Base-by-base conservation (phyloP, 2,888 invertebrate species). In the Stramonita haemastoma region DNA sequence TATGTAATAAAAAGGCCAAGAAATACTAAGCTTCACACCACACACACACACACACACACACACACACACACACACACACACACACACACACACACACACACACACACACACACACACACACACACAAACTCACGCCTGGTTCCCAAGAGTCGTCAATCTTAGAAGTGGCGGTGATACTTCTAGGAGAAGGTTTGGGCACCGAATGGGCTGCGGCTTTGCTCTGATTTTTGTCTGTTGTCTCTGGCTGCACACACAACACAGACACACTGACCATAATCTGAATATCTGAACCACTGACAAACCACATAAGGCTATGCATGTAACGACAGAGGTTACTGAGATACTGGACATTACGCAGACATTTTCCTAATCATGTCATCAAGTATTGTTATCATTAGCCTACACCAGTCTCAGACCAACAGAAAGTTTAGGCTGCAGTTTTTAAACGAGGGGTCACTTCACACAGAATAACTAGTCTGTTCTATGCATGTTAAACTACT, bases 41-140 rank as follows among this genome's bases (percentile, higher is more conserved):
- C 79, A 79, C 34, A 34, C 79, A 79, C 34, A 34, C 79, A 34
- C 79, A 34, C 34, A 79, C 34, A 34, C 79, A 79, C 79, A 34
- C 79, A 34, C 79, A 34, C 34, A 34, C 34, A 34, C 79, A 34
- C 36, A 15, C 57, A 34, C n/a, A 84, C 84, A 84, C 84, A 57
- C 57, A 19, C 17, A 84, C 84, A 57, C 84, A 84, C 57, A 36
- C 84, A 84, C 57, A 36, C 84, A 46, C 57, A 84, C 84, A 57
- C 57, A 57, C 84, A 57, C 57, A 46, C 77, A 77, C 77, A n/a
- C 77, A 17, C 11, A 83, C 83, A 83, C 83, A 46, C 83, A 83
- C 83, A 83, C 83, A 83, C 46, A 83, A 6, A 57, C 86, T 29
- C 34, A 86, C 86, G 5, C 86, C 60, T 29, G 84, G 84, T n/a